phyloP scores from a whole-genome alignment of 2,113 vertebrate species.

The Bos taurus region DNA sequence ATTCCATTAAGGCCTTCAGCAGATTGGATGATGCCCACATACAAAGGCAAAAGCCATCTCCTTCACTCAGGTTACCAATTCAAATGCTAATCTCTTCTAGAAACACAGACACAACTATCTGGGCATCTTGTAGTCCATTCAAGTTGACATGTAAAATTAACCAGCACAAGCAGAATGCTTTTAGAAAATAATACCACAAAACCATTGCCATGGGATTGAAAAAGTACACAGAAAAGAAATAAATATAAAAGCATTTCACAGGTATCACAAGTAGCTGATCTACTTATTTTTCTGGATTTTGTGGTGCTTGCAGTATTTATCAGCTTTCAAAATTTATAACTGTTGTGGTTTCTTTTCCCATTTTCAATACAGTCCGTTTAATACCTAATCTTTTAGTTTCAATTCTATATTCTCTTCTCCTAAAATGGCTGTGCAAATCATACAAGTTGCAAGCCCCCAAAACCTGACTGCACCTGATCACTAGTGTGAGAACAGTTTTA shows the following conservation, averaged over 20 bases:
- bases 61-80: not conserved
- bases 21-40: not conserved
- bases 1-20: not conserved
- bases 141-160: not conserved
- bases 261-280: not conserved
- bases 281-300: not conserved
- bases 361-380: not conserved
- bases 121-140: not conserved
- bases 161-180: not conserved
- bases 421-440: not conserved
- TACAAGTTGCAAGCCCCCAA: not conserved
- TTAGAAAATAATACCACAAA: slow-evolving; percentile 14
- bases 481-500: not conserved
- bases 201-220: not conserved
- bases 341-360: not conserved
- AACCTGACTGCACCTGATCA: not conserved
- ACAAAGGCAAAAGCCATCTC: not conserved
- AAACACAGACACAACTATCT: not conserved
- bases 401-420: not conserved
- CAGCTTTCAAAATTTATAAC: not conserved
- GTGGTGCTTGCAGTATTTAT: not conserved
- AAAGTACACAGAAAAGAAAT: not conserved
- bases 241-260: not conserved
- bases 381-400: not conserved
- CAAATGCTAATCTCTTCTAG: not conserved